Evolutionary conservation across 2,888 invertebrate species (phyloP).

Genomic region (Dendrolimus houi): DNA sequence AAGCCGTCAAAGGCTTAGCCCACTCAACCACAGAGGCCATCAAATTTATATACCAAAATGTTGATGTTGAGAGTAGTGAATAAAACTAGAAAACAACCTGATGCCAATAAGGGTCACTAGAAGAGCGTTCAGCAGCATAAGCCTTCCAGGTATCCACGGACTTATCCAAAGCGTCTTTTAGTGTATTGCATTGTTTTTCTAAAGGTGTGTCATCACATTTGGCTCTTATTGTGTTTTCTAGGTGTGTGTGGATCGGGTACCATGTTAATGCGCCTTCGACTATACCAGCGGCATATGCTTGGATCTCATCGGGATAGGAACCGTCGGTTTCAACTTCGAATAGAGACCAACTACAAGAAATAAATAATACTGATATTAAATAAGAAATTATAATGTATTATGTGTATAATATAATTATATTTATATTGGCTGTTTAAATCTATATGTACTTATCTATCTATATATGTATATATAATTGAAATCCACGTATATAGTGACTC

Average conservation of each 20-base stretch:
- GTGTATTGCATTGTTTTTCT: slow-evolving; percentile 78
- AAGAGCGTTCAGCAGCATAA: slow-evolving; percentile 65
- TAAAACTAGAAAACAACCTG: slow-evolving; percentile 71
- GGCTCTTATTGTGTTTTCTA: slow-evolving; percentile 80
- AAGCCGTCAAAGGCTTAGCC: no score
- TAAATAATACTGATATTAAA: no score
- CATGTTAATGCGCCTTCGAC: slow-evolving; percentile 89
- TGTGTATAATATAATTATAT: no score
- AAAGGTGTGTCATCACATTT: slow-evolving; percentile 65
- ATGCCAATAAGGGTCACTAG: slow-evolving; percentile 86
- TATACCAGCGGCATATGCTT: slow-evolving; percentile 91
- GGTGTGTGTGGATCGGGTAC: slow-evolving; percentile 86
- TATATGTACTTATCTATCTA: no score
- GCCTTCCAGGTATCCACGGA: slow-evolving; percentile 79
- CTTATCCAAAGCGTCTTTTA: slow-evolving; percentile 79
- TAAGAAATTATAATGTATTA: no score
- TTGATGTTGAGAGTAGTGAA: no score
- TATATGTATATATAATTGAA: no score
- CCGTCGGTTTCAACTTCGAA: slow-evolving; percentile 87
- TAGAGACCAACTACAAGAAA: slow-evolving; percentile 82
- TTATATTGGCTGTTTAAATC: no score
- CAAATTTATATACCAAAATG: no score
- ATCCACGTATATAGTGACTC: no score
- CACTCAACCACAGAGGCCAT: no score
- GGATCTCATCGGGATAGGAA: slow-evolving; percentile 84